Evolutionary conservation across 2,888 invertebrate genomes (phyloP), one percentile per base, ranked within the genome.

Genomic region (Drosophila prolongata): DNA sequence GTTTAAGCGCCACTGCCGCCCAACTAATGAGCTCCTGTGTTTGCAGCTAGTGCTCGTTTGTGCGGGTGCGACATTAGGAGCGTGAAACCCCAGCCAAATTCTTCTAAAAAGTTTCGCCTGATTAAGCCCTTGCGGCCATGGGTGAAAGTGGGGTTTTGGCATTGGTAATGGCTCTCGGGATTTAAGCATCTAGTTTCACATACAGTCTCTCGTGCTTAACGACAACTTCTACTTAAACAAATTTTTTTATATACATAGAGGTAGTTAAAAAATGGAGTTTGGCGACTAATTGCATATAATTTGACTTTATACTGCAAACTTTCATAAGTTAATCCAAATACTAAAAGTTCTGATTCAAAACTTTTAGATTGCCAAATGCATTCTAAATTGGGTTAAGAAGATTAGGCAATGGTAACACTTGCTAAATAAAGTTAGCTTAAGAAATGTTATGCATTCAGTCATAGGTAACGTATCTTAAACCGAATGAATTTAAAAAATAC

Each of bases 21-120:
- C 62, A 87, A 84, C 85, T 80, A 82, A 87, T 82, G 82, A 85
- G 86, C 58, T 64, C 68, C 57, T 57, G 58, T 58, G 54, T 34
- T 6, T 30, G 30, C 30, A 14, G 50, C 19, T 35, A 49, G 71
- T 11, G 59, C 27, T 43, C 35, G 62, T n/a, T 37, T 38, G 70
- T 44, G 61, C 14, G 73, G 49, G 71, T 44, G 53, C 27, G 65
- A 37, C 59, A 61, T 75, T 78, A 62, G 57, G 49, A 55, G 65
- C 14, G 58, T 43, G 54, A 44, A n/a, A 47, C 53, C 50, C 54
- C 43, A 50, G 46, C 47, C 49, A 59, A 83, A 69, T 71, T 71
- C 54, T 57, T 68, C 59, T 67, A 65, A 66, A 77, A 71, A 75
- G 69, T 70, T 72, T 59, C 54, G 69, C 57, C 73, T 76, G 77